Base-by-base conservation (phyloP, 2,113 vertebrate genomes). In the Sturnira hondurensis region DNA sequence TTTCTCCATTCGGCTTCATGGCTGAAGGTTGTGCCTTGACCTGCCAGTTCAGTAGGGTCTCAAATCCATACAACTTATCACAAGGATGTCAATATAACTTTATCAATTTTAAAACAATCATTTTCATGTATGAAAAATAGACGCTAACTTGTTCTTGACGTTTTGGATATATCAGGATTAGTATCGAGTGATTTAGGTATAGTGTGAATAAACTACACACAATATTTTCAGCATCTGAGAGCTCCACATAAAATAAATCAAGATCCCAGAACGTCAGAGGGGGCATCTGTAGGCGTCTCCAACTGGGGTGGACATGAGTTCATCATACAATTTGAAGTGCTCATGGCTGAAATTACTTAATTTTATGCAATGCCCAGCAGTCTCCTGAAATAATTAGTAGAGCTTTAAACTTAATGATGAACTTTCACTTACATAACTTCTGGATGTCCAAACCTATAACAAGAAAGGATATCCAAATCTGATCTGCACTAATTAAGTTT, bases 401-500 rank as follows among this genome's bases (percentile, higher is more conserved):
- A 28, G 9, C 17, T 81, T 93, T 95, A 87, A 95, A 81, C 2
- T 68, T 86, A 89, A 89, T 13, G 3, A 28, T 52, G 22, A 56
- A 3, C 58, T 94, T 96, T 94, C 17, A 93, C 7, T 71, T 76
- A 31, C 85, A 10, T 84, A 83, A 77, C 22, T 82, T 94, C 33
- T 92, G 61, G 89, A 94, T 78, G 33, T 17, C 43, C 92, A 63
- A 96, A 86, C 54, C 43, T 77, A 33, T 31, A 31, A 65, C 68
- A 86, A 86, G 16, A 65, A 82, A 20, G 93, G 93, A 81, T 50
- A 89, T 52, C 16, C 41, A 84, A 80, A 85, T 52, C 52, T 91
- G 93, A 91, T 86, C 50, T 89, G 10, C 47, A 84, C 94, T 76
- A 83, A 20, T 26, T 58, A 63, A 88, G 12, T 28, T 95, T 91